Base-by-base conservation (phyloP, 2,888 invertebrate genomes). In the Tyria jacobaeae region DNA sequence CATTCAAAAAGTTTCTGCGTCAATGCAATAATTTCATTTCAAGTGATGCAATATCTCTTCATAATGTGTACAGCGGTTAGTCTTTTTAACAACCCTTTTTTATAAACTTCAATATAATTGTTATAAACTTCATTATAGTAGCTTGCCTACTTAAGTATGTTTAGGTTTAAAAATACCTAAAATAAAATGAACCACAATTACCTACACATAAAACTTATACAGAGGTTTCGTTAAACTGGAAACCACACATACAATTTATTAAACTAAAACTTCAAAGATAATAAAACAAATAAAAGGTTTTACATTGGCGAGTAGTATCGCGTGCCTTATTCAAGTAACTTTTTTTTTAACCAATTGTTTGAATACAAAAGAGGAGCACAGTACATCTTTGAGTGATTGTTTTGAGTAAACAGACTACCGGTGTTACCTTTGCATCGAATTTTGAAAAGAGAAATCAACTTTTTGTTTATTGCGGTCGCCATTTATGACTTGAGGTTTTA, bases 331-430 rank as follows among this genome's bases (percentile, higher is more conserved):
- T 49, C 24, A 62, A 62, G 53, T 44, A 37, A 52, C 35, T 39
- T 53, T 34, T 75, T 75, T 75, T 74, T 66, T 39, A 39, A 53
- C 68, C 78, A 80, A 76, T 83, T 85, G 84, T 83, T 80, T 66
- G 67, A 56, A 59, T 64, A 68, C 74, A 78, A 80, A 79, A 77
- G 79, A 78, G 76, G 76, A 52, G 74, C 61, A 63, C 39, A 48
- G 35, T n/a, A 47, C 62, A 54, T 71, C 74, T 76, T 77, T 76
- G 75, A 79, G 65, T 73, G 72, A 80, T 79, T 82, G 79, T 82
- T 78, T 80, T 76, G 80, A 75, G 78, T 75, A 79, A 76, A 79
- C 76, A 80, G 73, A 71, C 85, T 83, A 80, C 85, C 60, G 82
- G 82, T 81, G 71, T 83, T 84, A 68, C 76, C 27, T 57, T 54